phyloP scores from a whole-genome alignment of 2,797 vertebrate genomes.

The Centroberyx gerrardi region DNA sequence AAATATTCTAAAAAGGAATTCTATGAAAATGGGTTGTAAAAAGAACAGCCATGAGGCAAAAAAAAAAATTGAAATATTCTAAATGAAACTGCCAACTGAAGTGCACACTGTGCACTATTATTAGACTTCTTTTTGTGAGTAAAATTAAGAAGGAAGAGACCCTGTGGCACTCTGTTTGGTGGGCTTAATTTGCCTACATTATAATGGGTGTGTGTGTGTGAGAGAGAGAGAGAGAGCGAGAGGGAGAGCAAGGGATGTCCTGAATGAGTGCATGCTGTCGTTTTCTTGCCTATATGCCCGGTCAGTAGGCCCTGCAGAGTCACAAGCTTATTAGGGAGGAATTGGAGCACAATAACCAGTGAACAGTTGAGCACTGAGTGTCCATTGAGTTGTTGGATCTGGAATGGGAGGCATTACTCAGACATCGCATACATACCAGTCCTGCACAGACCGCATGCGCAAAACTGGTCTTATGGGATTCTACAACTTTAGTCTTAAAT shows the following conservation, averaged over 20 bases:
- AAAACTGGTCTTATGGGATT: neutral
- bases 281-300: slow-evolving; percentile 24
- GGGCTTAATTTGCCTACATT: too few relatives aligned
- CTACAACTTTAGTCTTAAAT: neutral
- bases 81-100: too few relatives aligned
- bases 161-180: too few relatives aligned
- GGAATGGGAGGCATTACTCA: slow-evolving; percentile 37
- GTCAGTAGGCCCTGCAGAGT: slow-evolving; percentile 52
- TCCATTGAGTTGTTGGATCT: slow-evolving; percentile 27
- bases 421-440: neutral
- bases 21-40: too few relatives aligned
- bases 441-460: neutral
- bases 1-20: too few relatives aligned
- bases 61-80: too few relatives aligned
- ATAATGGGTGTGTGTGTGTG: neutral
- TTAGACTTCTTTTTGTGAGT: too few relatives aligned
- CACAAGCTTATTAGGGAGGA: slow-evolving; percentile 67
- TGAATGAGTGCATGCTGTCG: slow-evolving; percentile 45
- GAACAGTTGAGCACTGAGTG: slow-evolving; percentile 50
- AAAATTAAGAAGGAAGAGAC: too few relatives aligned
- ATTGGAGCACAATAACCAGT: slow-evolving; percentile 70
- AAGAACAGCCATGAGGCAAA: too few relatives aligned
- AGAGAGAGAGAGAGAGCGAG: neutral
- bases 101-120: too few relatives aligned
- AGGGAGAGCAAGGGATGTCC: neutral